Evolutionary conservation across 2,888 invertebrate genomes (phyloP), one percentile per base, ranked within the genome.

Genomic region (Kuschelorhynchus macadamiae): DNA sequence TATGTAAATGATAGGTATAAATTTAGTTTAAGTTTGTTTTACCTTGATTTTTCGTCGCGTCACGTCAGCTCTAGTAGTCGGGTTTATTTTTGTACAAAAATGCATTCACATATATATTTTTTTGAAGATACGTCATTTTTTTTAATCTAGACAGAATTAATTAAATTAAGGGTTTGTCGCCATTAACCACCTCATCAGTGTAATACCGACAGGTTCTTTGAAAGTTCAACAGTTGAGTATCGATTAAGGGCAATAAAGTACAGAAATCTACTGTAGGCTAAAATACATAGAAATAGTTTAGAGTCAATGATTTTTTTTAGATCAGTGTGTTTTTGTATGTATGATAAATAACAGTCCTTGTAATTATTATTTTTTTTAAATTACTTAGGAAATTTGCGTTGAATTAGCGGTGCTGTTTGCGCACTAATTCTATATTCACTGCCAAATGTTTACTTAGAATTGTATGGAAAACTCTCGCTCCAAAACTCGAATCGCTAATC

Each of bases 1-100:
- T 83, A 81, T 84, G 84, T 84, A 84, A 84, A 84, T 71, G 81
- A 83, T 84, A 84, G 83, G 80, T 83, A 82, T 82, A 82, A 83
- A 82, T 81, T 62, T 82, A 83, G 82, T 79, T 82, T 83, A 82
- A 82, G 83, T 82, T 81, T 79, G 78, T 61, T 64, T 66, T 60
- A 53, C 52, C 52, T 65, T 56, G 56, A 56, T 53, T 67, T n/a
- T 69, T 69, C 57, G 64, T 69, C 64, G 69, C 33, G 33, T 52
- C 16, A 30, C 46, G 49, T 44, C n/a, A n/a, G n/a, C n/a, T n/a
- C n/a, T n/a, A 53, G 59, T 67, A 67, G 52, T 63, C 52, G 59
- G 68, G 55, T 67, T 71, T 71, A 63, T 53, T 67, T 70, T 65
- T 66, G 65, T 70, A 66, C 69, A 65, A 65, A 65, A 62, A 68